Percentiles rank a stretch among this genome's conserved stretches.
Evolutionary conservation across 2,888 invertebrate genomes (phyloP).

Genomic region (Theristus sp.): DNA sequence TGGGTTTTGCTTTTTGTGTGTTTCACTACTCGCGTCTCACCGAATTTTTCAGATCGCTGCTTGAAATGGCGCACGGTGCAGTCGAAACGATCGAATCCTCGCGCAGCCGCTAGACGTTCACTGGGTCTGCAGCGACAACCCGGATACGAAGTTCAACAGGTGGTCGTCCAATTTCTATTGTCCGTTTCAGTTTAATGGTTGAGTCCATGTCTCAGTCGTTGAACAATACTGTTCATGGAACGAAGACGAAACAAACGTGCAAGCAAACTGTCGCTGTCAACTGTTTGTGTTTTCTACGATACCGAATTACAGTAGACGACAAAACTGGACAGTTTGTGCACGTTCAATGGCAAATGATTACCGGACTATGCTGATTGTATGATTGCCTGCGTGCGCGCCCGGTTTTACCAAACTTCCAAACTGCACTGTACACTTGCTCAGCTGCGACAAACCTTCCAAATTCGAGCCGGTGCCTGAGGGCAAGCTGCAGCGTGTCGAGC

Average conservation of each 20-base stretch:
- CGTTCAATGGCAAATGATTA: no score
- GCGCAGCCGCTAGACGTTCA: constrained; percentile 31
- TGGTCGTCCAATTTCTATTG: no score
- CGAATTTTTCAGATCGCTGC: constrained; percentile 31
- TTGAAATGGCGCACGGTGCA: constrained; percentile 34
- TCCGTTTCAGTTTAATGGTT: no score
- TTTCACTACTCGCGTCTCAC: no score
- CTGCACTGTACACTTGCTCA: background rate
- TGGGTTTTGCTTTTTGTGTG: no score
- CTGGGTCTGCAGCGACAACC: constrained; percentile 19
- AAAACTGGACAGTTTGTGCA: no score
- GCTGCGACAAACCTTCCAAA: constrained; percentile 5
- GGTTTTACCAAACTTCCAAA: background rate
- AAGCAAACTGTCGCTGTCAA: no score
- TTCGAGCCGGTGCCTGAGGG: constrained; percentile 13
- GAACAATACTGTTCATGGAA: no score
- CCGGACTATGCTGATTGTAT: no score
- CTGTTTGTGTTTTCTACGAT: background rate
- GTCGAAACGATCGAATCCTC: constrained; percentile 27
- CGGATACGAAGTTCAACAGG: constrained; percentile 3
- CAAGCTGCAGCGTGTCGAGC: constrained; percentile 19
- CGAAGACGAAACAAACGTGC: background rate
- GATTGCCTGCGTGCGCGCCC: background rate
- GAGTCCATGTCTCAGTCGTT: no score
- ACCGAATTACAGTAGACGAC: background rate